Evolutionary conservation across 2,797 vertebrate genomes (phyloP), one percentile per base, ranked within the genome.

Genomic region (Rhinophrynus dorsalis): DNA sequence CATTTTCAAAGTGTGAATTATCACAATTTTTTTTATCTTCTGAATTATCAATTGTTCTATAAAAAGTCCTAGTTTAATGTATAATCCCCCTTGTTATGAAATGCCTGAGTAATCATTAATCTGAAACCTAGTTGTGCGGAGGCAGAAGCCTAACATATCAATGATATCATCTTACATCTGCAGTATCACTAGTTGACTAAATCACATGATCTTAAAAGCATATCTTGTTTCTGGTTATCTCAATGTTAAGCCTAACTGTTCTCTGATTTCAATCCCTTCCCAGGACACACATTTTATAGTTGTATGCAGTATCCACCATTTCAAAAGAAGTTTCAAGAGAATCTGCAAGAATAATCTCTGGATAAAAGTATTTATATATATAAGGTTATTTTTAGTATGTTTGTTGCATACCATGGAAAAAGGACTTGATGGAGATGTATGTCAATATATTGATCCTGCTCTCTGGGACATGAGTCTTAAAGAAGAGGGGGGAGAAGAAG

Each of bases 191-290:
- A 86, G 80, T 80, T 84, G 79, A 82, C 75, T 85, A 63, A 76
- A 81, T 81, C 87, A 87, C 76, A 77, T 88, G 87, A 88, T 77
- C 75, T 75, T 79, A 77, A 79, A 78, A 69, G 75, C 12, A 65
- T 87, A 89, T 91, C 89, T 90, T 77, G 81, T 95, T 94, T 91
- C 92, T 81, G 85, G 82, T 86, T 82, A 72, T 78, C 80, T 76
- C 79, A 88, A 86, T 75, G 88, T 82, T 87, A 85, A 90, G 92
- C 84, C 84, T 80, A 88, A 92, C 87, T 90, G 89, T 85, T 80
- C 84, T 88, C 74, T 64, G 27, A 67, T 81, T 83, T 91, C 80
- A 82, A 82, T 92, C 79, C 75, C 81, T 84, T 82, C 82, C 66
- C 60, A 66, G 70, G 0, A 0, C 12, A 30, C 51, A 9, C 81